These are phyloP conservation scores for Tauraco erythrolophus DNA, from an alignment of 2,113 vertebrate genomes.

Conservation along the genomic window DNA sequence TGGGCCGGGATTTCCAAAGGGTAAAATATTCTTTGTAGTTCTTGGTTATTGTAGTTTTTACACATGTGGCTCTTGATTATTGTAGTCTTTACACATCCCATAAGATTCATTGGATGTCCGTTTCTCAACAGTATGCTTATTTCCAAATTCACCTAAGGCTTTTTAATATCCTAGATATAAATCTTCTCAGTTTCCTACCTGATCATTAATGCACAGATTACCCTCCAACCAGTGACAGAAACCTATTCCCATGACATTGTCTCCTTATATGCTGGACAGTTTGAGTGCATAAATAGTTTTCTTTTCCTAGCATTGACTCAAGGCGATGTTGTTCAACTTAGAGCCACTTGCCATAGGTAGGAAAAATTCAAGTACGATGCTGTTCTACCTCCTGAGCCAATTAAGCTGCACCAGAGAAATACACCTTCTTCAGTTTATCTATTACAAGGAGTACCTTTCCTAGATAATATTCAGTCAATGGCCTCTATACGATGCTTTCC, in stretches of 20 bases:
- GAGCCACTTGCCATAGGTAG: neutral
- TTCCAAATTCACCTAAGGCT: neutral
- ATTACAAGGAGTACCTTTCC: neutral
- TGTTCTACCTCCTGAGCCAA: neutral
- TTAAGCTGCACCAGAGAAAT: neutral
- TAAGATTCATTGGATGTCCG: neutral
- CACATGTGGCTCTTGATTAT: neutral
- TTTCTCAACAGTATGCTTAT: neutral
- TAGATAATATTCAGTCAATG: neutral
- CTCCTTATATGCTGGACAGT: neutral
- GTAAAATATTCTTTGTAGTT: neutral
- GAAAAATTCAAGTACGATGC: neutral
- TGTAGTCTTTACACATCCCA: neutral
- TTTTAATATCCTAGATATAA: neutral
- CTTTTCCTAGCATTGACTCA: neutral
- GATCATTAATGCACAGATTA: neutral
- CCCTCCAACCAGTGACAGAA: neutral
- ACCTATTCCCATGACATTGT: neutral
- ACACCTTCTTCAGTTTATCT: neutral
- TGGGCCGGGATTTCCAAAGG: neutral
- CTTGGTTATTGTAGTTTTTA: neutral
- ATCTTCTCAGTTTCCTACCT: neutral
- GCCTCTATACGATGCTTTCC: neutral
- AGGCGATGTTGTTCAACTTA: neutral
- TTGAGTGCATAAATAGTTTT: neutral